Evolutionary conservation across 2,113 vertebrate genomes (phyloP).

Genomic region (Epinephelus cyanopodus): DNA sequence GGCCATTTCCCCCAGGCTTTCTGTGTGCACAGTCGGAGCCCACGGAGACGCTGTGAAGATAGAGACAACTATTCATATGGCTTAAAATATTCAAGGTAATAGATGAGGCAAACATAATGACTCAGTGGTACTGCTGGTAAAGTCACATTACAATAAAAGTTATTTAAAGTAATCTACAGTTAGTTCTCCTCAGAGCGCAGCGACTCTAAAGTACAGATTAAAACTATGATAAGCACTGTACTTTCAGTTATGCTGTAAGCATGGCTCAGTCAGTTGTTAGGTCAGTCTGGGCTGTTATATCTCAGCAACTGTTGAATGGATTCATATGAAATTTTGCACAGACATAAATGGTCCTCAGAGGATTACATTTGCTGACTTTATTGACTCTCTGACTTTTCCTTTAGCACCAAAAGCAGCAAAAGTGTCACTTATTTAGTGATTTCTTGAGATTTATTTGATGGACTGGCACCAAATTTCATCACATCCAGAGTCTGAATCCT

Average conservation of each 20-base stretch:
- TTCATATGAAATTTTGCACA: neutral
- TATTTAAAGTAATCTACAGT: constrained; percentile 9
- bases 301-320: neutral
- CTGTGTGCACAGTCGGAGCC: constrained; percentile 45
- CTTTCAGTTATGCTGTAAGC: neutral
- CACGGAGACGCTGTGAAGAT: constrained; percentile 10
- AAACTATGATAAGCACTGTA: neutral
- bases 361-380: neutral
- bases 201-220: neutral
- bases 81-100: constrained; percentile 34
- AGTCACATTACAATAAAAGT: neutral
- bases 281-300: neutral
- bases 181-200: neutral
- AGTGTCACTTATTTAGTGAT: neutral
- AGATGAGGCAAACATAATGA: constrained; percentile 20
- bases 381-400: neutral
- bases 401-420: neutral
- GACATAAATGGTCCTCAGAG: neutral
- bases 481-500: neutral
- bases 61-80: constrained; percentile 26
- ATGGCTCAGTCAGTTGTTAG: neutral
- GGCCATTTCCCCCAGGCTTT: constrained; percentile 62
- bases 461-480: neutral
- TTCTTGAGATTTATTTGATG: neutral
- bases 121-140: neutral